phyloP scores from a whole-genome alignment of 2,797 vertebrate species.

The Sebastes trivittatus region DNA sequence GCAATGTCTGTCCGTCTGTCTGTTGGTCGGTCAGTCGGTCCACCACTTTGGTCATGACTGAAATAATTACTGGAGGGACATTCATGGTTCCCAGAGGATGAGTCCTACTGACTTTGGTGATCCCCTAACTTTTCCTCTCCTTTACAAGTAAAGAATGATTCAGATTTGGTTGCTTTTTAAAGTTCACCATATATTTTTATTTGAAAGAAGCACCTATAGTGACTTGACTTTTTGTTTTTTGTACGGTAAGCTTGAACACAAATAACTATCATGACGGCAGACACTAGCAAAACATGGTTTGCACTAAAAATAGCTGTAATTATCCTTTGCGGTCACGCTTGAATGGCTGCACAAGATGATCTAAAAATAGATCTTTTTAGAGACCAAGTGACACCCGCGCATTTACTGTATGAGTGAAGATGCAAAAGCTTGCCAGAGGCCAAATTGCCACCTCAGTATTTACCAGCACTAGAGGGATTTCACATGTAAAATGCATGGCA shows the following conservation, averaged over 20 bases:
- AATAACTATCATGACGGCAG: background rate
- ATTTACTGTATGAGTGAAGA: background rate
- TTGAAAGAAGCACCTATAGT: background rate
- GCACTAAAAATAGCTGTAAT: background rate
- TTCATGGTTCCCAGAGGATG: too few species aligned
- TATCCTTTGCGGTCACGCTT: background rate
- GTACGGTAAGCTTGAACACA: background rate
- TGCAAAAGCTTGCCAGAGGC: background rate
- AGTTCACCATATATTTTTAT: too few species aligned
- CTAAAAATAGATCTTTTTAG: constrained; percentile 12
- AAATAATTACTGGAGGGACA: too few species aligned
- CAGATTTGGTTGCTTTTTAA: background rate
- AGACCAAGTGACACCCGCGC: background rate
- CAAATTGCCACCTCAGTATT: constrained; percentile 25
- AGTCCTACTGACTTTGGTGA: background rate
- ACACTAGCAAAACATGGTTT: background rate
- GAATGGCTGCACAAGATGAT: background rate
- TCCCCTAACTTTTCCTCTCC: too few species aligned
- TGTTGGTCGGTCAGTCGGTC: too few species aligned
- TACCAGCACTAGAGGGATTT: constrained; percentile 1
- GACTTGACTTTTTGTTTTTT: background rate
- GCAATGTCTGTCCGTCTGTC: too few species aligned
- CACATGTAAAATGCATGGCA: constrained; percentile 37
- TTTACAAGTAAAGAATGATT: background rate
- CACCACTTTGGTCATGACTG: too few species aligned